Base-by-base conservation (phyloP, 2,797 vertebrate species). In the Sandelia bainsii region DNA sequence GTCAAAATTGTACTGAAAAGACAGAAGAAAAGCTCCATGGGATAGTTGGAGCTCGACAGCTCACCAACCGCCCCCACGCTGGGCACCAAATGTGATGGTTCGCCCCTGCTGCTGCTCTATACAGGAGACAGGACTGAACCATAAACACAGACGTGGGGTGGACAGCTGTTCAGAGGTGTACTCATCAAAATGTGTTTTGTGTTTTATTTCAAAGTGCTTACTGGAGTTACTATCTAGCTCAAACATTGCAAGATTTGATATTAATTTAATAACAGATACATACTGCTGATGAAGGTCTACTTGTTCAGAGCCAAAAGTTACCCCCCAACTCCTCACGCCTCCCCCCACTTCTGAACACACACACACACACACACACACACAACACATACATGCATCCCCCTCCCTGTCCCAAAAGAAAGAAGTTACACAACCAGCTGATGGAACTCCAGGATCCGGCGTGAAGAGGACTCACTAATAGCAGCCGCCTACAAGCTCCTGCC, bases 71-170 rank as follows among this genome's bases (percentile, higher is more conserved):
- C 93, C 93, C 94, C 93, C 94, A 94, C 90, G 93, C 95, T 95
- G 94, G 90, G 94, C 92, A 94, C 94, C 94, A 95, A 94, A 95
- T 95, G 94, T 95, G 94, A 94, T 95, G 94, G 94, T 95, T 94
- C 92, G 87, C 93, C 94, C 94, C 94, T 95, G 94, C 95, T 95
- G 94, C 93, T 95, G 93, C 90, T 87, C 93, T 85, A 73, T 94
- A 93, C 92, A 79, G 93, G 91, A 93, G 91, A 93, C 88, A 84
- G 93, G 95, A 93, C 91, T 64, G 80, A 94, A 95, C 95, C 94
- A 95, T 93, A 91, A 92, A 93, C 92, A 90, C 81, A 65, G 87
- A 74, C 71, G 44, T 51, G 78, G 93, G 92, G 90, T 86, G 87
- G 78, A 89, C 81, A 89, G 81, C 75, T 89, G 89, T 89, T 90